Base-by-base conservation (phyloP, 2,797 vertebrate species). In the Chiloscyllium punctatum region DNA sequence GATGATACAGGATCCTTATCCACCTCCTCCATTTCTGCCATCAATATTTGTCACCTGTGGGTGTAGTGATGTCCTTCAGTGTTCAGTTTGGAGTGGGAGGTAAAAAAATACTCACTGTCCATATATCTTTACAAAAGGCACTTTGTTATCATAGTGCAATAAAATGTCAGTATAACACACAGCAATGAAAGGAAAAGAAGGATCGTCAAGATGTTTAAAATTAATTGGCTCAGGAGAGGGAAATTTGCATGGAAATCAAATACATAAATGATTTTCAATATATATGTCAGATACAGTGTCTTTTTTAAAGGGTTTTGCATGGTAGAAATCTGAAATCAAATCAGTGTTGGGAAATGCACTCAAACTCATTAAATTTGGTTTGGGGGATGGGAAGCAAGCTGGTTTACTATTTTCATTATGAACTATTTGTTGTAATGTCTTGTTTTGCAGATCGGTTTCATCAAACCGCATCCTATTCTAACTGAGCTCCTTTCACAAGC, bases 381-480 rank as follows among this genome's bases (percentile, higher is more conserved):
- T 87, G 23, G 72, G 72, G 33, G n/a, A n/a, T 18, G 62, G 21
- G 5, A 16, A 30, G 27, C 11, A 33, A 33, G 27, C 13, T 88
- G 27, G 84, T 25, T 30, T 88, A 57, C n/a, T 66, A 21, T 84
- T 62, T 90, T 62, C 27, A 16, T 27, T 30, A 57, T 9, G 33
- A 62, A 30, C 4, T 21, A 33, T 33, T 62, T 42, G 7, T 37
- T 68, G 9, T 7, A 21, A 68, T 69, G 16, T 23, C 71, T 95
- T 95, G 4, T 71, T 48, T 88, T 33, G 30, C 96, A 99, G 99
- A 96, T 99, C 0, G 99, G 99, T 95, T 98, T 99, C 96, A 98
- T 99, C 96, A 99, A 99, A 96, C 99, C 98, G 0, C 99, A 99
- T 96, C 99, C 98, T 0, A 97, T 98, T 96, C 97, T 98, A 96